These are phyloP conservation scores for Montifringilla adamsi DNA, from an alignment of 2,113 vertebrate species.

Conservation along the genomic window DNA sequence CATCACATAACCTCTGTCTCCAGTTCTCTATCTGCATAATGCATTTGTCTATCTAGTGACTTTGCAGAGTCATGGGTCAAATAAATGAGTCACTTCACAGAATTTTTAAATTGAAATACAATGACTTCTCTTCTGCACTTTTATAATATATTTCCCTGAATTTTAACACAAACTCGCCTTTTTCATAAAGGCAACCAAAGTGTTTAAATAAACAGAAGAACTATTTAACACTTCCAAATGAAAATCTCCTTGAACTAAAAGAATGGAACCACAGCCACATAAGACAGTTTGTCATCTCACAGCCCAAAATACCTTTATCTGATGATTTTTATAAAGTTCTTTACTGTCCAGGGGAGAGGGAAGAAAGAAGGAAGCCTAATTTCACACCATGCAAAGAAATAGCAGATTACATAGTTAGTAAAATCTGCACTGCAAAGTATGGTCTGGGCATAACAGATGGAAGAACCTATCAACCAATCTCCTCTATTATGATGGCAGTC, in stretches of 20 bases:
- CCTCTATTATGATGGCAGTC: not conserved
- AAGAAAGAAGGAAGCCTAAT: not conserved
- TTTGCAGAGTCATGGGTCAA: slow-evolving; percentile 6
- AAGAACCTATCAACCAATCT: not conserved
- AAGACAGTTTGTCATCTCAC: not conserved
- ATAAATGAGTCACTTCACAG: slow-evolving; percentile 19
- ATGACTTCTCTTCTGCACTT: not conserved
- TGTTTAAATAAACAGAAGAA: not conserved
- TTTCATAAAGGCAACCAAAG: not conserved
- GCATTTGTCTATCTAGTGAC: slow-evolving; percentile 14
- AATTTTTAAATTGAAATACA: not conserved
- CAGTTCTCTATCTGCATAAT: slow-evolving; percentile 23
- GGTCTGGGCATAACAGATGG: not conserved
- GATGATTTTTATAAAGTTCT: not conserved
- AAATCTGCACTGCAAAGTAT: not conserved
- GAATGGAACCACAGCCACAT: not conserved
- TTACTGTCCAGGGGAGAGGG: not conserved
- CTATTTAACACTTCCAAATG: not conserved
- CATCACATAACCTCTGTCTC: slow-evolving; percentile 59
- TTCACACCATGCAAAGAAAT: not conserved
- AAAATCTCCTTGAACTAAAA: not conserved
- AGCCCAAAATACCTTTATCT: not conserved
- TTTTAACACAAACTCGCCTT: not conserved
- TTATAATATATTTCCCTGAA: not conserved
- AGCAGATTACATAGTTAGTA: not conserved